Evolutionary conservation across 2,113 vertebrate species (phyloP).

Genomic region (Lepidothrix coronata): DNA sequence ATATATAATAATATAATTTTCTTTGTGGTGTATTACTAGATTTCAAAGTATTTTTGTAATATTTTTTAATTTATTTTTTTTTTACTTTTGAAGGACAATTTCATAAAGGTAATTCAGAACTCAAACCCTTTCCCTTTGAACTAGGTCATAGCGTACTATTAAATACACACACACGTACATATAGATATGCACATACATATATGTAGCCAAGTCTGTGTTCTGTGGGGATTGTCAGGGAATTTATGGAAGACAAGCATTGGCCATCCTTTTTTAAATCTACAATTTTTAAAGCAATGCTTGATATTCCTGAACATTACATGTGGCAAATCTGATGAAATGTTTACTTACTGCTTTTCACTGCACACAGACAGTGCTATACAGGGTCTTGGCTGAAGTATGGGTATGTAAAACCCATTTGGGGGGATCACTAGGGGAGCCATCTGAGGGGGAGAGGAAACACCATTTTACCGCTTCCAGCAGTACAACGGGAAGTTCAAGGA

Average conservation of each 20-base stretch:
- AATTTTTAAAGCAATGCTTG: not conserved
- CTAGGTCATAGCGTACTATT: not conserved
- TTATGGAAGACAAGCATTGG: not conserved
- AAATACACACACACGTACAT: not conserved
- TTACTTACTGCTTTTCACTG: not conserved
- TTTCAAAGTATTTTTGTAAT: not conserved
- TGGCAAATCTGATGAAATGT: not conserved
- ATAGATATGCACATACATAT: too few relatives aligned
- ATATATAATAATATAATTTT: not conserved
- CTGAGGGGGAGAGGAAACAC: not conserved
- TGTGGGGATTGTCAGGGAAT: not conserved
- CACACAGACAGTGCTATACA: too few relatives aligned
- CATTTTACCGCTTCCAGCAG: not conserved
- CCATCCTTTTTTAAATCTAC: not conserved
- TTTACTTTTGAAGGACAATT: not conserved
- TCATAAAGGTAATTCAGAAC: not conserved
- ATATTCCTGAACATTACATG: not conserved
- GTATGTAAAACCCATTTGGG: not conserved
- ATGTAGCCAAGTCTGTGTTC: not conserved
- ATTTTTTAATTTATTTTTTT: not conserved
- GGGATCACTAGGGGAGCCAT: rapidly evolving
- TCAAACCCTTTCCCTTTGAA: not conserved
- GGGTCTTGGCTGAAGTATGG: not conserved
- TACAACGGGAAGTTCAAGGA: not conserved
- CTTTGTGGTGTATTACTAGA: not conserved